A percentile compares a stretch with the other conserved stretches of the same genome.
Conservation (phyloP, 2,113 vertebrate genomes). For the Mormoops blainvillei region DNA sequence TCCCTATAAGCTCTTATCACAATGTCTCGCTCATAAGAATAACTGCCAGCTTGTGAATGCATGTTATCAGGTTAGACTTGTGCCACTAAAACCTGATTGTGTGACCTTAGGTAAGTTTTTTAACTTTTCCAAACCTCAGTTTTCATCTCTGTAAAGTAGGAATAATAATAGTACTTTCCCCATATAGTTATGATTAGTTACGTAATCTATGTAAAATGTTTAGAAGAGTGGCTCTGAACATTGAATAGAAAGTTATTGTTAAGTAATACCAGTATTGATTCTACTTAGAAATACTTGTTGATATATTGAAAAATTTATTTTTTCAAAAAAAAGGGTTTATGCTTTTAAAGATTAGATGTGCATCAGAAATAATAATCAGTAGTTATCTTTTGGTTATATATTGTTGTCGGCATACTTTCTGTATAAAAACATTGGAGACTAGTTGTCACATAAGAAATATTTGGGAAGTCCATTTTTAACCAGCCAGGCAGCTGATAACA, state of each 20-base stretch:
- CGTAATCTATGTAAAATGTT: not conserved
- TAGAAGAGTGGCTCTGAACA: not conserved
- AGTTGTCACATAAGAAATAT: constrained; percentile 7
- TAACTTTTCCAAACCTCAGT: not conserved
- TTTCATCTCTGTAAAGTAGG: not conserved
- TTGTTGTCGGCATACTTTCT: not conserved
- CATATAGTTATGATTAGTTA: not conserved
- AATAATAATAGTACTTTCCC: not conserved
- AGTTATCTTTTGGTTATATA: not conserved
- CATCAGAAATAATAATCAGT: not conserved
- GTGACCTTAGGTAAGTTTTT: not conserved
- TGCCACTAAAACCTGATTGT: not conserved
- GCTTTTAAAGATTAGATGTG: not conserved
- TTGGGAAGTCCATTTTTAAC: constrained; percentile 66
- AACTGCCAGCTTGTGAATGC: not conserved
- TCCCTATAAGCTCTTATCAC: not conserved
- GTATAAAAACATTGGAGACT: not conserved
- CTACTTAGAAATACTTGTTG: not conserved
- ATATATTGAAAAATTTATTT: not conserved
- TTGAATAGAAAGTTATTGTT: not conserved
- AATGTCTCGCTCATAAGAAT: not conserved
- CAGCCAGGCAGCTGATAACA: constrained; percentile 33
- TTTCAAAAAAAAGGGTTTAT: not conserved
- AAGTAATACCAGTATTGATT: not conserved
- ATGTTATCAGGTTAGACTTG: not conserved